A percentile compares a stretch with the other conserved stretches of the same genome.
Evolutionary conservation across 2,888 invertebrate species (phyloP).

Genomic region (Fragum sueziense): DNA sequence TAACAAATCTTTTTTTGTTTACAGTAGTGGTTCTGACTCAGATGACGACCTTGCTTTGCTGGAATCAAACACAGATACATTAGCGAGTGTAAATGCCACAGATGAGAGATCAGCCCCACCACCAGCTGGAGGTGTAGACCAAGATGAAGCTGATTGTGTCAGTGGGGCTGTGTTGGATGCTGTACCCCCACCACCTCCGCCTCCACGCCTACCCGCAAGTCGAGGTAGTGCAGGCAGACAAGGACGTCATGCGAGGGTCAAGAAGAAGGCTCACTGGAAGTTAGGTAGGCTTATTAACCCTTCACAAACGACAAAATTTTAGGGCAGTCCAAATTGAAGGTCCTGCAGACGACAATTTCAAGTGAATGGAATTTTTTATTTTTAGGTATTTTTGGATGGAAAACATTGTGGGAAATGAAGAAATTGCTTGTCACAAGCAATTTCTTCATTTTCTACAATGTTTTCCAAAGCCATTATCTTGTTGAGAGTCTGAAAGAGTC

Average conservation of each 20-base stretch:
- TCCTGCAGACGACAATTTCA: too few relatives aligned
- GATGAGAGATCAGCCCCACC: not conserved
- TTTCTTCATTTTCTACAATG: too few relatives aligned
- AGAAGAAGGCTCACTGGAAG: conserved; percentile 16
- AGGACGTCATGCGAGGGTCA: not conserved
- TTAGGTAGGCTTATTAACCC: not conserved
- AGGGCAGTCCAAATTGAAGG: too few relatives aligned
- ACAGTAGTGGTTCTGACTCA: not conserved
- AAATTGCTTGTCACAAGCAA: not conserved
- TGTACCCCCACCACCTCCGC: conserved; percentile 4
- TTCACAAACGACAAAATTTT: too few relatives aligned
- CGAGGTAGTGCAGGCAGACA: not conserved
- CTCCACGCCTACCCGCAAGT: conserved; percentile 1
- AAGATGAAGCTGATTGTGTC: not conserved
- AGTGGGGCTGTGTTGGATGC: not conserved
- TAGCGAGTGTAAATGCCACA: too few relatives aligned
- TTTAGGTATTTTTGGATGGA: too few relatives aligned
- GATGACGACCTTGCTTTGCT: not conserved
- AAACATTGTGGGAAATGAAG: not conserved
- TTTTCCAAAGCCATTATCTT: too few relatives aligned
- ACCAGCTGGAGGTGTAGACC: not conserved
- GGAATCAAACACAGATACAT: not conserved
- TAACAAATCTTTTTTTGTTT: not conserved
- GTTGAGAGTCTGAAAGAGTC: too few relatives aligned
- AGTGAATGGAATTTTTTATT: too few relatives aligned